Evolutionary conservation across 2,797 vertebrate genomes (phyloP), one percentile per base, ranked within the genome.

Genomic region (Labroides dimidiatus): DNA sequence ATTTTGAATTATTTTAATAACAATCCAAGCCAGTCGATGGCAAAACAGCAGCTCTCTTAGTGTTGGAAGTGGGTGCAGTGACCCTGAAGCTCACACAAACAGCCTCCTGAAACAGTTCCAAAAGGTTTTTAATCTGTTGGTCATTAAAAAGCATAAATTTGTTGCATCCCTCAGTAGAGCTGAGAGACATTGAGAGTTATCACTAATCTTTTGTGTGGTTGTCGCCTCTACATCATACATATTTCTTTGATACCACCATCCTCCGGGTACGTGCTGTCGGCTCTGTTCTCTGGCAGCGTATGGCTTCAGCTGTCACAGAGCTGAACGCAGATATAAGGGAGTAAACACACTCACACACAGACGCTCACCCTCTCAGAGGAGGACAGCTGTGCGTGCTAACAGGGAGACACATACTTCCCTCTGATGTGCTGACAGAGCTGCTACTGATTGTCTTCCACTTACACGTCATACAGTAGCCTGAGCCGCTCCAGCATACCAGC

Each of bases 321-420:
- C 59, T 49, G 33, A 66, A 63, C 41, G 58, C 66, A 75, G 59
- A 77, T 63, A 57, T 72, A 50, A 55, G 20, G 50, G 52, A 64
- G 44, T 53, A 49, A 59, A 54, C 36, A 7, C 30, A 19, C 43
- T n/a, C n/a, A 16, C 16, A 64, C 42, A 36, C 41, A 48, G 6
- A 33, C 44, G 48, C 45, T 56, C 33, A 65, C 53, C 16, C 51
- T 24, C 68, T 11, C 45, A 45, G 20, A 45, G 59, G 56, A 68
- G 61, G 47, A 70, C 75, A 80, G 73, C 64, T 82, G 78, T 39
- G 69, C 36, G 45, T 72, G 71, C 63, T 70, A 73, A 81, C 71
- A 78, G 20, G 37, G 48, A 64, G 24, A 52, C 19, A 52, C 20
- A 48, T 44, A 33, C 49, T 41, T 60, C 51, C 70, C 57, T 8